Evolutionary conservation across 1,140 invertebrate species (phyloP).

Genomic region (Anthonomus grandis): DNA sequence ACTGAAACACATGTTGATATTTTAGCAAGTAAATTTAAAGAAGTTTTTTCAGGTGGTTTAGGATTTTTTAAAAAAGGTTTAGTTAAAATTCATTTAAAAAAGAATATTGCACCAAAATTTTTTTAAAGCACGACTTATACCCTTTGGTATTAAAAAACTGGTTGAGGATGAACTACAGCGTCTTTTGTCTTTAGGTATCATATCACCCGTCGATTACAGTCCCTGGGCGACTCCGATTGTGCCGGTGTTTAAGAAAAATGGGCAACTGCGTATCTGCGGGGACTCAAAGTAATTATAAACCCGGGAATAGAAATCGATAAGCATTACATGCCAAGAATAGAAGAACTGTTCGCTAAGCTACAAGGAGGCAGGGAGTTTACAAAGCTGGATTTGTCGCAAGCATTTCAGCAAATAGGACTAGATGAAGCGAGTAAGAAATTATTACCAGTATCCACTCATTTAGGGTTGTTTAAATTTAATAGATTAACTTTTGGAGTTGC

Average conservation of each 20-base stretch:
- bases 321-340: neutral
- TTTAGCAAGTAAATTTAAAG: neutral
- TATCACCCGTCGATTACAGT: constrained; percentile 11
- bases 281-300: neutral
- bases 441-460: too few relatives aligned
- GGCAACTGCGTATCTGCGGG: too few relatives aligned
- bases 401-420: too few relatives aligned
- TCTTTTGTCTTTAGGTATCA: constrained; percentile 9
- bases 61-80: constrained; percentile 3
- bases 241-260: neutral
- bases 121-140: constrained; percentile 3
- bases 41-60: neutral
- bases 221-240: neutral
- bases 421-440: neutral
- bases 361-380: neutral
- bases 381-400: too few relatives aligned
- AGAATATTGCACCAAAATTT: constrained; percentile 5
- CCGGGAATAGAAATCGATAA: neutral
- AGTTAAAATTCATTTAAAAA: constrained; percentile 3
- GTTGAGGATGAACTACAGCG: constrained; percentile 8
- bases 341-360: neutral
- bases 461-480: too few relatives aligned
- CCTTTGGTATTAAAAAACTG: neutral
- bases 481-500: too few relatives aligned
- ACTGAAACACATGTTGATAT: neutral